Percentiles rank a stretch among this genome's conserved stretches.
Conservation (phyloP, 2,113 vertebrate genomes). For the Urocitellus parryii region DNA sequence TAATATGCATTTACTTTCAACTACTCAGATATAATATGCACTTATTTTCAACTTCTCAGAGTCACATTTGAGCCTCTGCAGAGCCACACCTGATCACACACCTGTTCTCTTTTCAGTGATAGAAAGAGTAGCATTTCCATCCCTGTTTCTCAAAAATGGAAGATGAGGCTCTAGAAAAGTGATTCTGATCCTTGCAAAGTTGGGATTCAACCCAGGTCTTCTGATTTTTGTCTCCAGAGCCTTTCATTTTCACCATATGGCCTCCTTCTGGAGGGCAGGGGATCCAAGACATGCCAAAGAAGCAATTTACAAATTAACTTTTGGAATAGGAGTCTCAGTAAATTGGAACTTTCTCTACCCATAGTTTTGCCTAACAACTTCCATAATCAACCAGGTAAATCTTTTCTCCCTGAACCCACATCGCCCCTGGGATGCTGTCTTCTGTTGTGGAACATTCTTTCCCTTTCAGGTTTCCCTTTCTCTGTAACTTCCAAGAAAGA, state of each 20-base stretch:
- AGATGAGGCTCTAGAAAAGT: slow-evolving; percentile 20
- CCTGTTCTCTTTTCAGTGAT: not conserved
- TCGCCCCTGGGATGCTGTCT: not conserved
- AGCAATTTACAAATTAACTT: slow-evolving; percentile 72
- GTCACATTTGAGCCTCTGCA: not conserved
- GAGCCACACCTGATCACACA: not conserved
- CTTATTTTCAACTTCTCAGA: not conserved
- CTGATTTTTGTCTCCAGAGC: slow-evolving; percentile 61
- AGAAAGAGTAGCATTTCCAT: not conserved
- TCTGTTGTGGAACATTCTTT: not conserved
- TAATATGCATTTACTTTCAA: not conserved
- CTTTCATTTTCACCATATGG: slow-evolving; percentile 68
- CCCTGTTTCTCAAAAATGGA: not conserved
- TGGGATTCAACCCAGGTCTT: slow-evolving; percentile 59
- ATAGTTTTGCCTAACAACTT: not conserved
- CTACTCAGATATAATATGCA: not conserved
- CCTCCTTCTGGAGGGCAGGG: slow-evolving; percentile 62
- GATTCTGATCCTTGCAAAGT: slow-evolving; percentile 48
- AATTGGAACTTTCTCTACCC: not conserved
- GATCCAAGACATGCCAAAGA: slow-evolving; percentile 64
- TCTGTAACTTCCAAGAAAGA: slow-evolving; percentile 29
- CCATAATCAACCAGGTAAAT: not conserved
- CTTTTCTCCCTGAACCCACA: not conserved
- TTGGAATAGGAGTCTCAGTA: slow-evolving; percentile 34
- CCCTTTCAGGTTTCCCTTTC: not conserved